phyloP scores from a whole-genome alignment of 2,797 vertebrate species.

The Rhadinocentrus ornatus region DNA sequence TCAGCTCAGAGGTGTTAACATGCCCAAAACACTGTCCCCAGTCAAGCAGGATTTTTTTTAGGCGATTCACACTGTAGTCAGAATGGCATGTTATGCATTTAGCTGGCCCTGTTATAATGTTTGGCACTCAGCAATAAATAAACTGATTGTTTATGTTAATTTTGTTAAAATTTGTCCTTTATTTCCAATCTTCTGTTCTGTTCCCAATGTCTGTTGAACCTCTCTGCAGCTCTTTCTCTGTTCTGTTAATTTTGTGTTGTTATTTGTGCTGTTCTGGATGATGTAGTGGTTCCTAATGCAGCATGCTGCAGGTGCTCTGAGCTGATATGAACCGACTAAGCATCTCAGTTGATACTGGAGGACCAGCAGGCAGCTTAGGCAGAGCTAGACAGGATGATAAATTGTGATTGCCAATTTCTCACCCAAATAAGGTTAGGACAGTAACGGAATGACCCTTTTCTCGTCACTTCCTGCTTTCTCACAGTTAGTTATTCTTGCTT shows the following conservation, averaged over 20 bases:
- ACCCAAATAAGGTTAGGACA: slow-evolving; percentile 20
- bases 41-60: not conserved
- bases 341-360: slow-evolving; percentile 60
- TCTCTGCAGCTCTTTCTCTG: slow-evolving; percentile 18
- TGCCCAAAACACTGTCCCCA: slow-evolving; percentile 1
- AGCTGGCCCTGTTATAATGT: slow-evolving; percentile 10
- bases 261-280: slow-evolving; percentile 44
- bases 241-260: slow-evolving; percentile 40
- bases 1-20: slow-evolving; percentile 9
- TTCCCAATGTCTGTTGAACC: slow-evolving; percentile 19
- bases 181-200: not conserved
- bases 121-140: not conserved
- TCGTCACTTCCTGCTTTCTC: slow-evolving; percentile 4
- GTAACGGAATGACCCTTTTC: not conserved
- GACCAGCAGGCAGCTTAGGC: slow-evolving; percentile 41
- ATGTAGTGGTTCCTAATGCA: slow-evolving; percentile 42
- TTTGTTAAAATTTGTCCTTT: slow-evolving; percentile 6
- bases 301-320: slow-evolving; percentile 66
- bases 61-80: not conserved
- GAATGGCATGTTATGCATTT: not conserved
- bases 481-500: slow-evolving; percentile 6
- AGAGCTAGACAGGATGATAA: slow-evolving; percentile 37
- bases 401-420: slow-evolving; percentile 25
- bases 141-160: slow-evolving; percentile 13
- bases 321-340: slow-evolving; percentile 67